Evolutionary conservation across 1,140 invertebrate genomes (phyloP).

Genomic region (Melanaphis sacchari): DNA sequence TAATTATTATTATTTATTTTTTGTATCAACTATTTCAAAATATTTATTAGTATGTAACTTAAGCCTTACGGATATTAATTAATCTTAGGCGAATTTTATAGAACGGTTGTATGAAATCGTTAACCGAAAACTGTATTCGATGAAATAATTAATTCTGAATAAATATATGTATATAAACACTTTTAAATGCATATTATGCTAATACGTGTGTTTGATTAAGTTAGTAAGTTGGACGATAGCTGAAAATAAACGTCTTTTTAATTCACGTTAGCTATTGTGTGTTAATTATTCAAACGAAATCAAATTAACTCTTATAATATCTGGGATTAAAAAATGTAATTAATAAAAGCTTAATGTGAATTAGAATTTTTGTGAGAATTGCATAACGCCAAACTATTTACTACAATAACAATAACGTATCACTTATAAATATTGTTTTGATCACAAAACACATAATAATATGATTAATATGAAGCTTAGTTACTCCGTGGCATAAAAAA

Average conservation of each 20-base stretch:
- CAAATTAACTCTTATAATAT: background rate
- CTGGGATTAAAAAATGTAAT: background rate
- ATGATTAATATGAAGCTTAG: background rate
- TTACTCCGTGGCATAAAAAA: background rate
- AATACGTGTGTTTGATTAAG: background rate
- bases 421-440: background rate
- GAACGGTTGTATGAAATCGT: background rate
- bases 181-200: background rate
- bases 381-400: background rate
- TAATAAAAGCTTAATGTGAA: background rate
- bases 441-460: background rate
- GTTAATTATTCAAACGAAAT: background rate
- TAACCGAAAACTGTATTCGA: background rate
- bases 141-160: background rate
- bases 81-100: background rate
- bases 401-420: background rate
- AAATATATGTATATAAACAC: background rate
- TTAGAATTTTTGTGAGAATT: background rate
- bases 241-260: background rate
- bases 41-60: too few species aligned
- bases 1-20: too few species aligned
- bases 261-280: background rate
- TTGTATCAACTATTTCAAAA: too few species aligned
- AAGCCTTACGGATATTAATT: background rate
- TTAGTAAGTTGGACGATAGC: background rate